A percentile compares a stretch with the other conserved stretches of the same genome.
Evolutionary conservation across 2,888 invertebrate species (phyloP).

Genomic region (Amblyjoppa proteus): DNA sequence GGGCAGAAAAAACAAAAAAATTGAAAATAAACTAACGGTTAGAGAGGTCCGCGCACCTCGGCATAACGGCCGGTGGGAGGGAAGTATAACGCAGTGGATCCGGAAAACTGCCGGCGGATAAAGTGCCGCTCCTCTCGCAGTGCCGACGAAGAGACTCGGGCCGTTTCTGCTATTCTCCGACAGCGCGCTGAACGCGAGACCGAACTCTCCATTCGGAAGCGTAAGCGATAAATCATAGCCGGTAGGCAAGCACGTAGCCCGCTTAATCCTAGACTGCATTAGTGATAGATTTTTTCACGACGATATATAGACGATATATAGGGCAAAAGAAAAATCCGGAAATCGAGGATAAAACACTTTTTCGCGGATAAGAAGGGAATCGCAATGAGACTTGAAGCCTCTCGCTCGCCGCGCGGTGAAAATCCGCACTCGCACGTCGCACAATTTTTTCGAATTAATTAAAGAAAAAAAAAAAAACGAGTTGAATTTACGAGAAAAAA

Average conservation of each 20-base stretch:
- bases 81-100: constrained; percentile 49
- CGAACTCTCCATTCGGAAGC: constrained; percentile 41
- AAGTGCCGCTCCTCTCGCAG: constrained; percentile 39
- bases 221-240: constrained; percentile 52
- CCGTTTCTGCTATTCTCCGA: constrained; percentile 39
- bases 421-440: not conserved
- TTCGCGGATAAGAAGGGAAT: not conserved
- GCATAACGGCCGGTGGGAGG: not conserved
- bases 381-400: not conserved
- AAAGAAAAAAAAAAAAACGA: too few species aligned
- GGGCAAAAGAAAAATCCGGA: not conserved
- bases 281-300: constrained; percentile 29
- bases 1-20: constrained; percentile 31
- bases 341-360: not conserved
- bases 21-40: constrained; percentile 8
- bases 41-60: constrained; percentile 18
- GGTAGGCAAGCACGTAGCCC: constrained; percentile 4
- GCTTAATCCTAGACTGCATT: constrained; percentile 41
- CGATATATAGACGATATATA: not conserved
- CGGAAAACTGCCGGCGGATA: constrained; percentile 57
- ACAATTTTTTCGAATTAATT: too few species aligned
- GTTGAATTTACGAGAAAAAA: too few species aligned
- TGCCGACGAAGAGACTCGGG: constrained; percentile 10
- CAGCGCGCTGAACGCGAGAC: constrained; percentile 43
- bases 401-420: not conserved